These are phyloP conservation scores for Poeciliopsis occidentalis DNA, from an alignment of 2,113 vertebrate species.

Conservation along the genomic window DNA sequence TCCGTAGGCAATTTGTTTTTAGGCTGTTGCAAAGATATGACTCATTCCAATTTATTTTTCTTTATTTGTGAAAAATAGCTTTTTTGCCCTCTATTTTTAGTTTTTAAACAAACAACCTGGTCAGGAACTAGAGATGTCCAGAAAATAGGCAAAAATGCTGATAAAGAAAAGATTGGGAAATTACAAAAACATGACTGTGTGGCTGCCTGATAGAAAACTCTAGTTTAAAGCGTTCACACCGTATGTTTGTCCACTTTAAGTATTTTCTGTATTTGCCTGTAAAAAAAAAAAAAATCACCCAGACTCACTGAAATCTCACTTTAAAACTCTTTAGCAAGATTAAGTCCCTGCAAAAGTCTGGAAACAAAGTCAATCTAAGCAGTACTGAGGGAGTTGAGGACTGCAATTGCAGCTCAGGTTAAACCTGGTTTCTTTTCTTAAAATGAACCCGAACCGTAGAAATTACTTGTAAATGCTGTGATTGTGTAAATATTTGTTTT, in stretches of 20 bases:
- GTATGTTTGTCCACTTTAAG: conserved; percentile 10
- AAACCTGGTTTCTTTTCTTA: background rate
- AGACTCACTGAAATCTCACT: conserved; percentile 72
- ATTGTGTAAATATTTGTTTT: conserved; percentile 22
- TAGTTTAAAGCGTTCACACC: background rate
- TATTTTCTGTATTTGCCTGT: conserved; percentile 23
- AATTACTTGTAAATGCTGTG: background rate
- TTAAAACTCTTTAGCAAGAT: conserved; percentile 66
- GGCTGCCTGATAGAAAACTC: background rate
- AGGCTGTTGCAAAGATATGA: no score
- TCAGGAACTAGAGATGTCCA: no score
- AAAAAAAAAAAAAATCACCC: conserved; percentile 36
- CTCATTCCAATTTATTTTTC: no score
- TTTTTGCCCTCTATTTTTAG: no score
- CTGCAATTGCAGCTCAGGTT: conserved; percentile 2
- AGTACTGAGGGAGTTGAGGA: conserved; percentile 15
- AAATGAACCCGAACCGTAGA: background rate
- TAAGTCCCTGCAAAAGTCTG: conserved; percentile 59
- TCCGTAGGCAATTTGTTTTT: no score
- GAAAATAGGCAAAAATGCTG: background rate
- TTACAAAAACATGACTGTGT: background rate
- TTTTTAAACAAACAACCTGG: no score
- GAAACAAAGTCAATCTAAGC: conserved; percentile 46
- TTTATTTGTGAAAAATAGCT: no score
- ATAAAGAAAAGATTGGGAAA: background rate